phyloP scores from a whole-genome alignment of 35 echinoderm and acorn worm genomes.

The Apostichopus japonicus region DNA sequence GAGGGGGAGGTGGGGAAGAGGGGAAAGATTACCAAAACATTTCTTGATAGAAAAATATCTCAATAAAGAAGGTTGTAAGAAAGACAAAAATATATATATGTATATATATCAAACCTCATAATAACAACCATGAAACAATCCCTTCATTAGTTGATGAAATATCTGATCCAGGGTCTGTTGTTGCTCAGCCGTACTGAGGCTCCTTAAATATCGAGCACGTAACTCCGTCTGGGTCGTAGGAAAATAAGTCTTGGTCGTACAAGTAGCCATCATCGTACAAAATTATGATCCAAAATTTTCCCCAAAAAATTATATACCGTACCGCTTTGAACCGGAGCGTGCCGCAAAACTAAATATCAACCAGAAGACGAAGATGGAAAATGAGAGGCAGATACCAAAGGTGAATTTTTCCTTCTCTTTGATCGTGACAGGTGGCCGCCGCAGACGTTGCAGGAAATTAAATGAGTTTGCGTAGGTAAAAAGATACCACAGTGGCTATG shows the following conservation, averaged over 20 bases:
- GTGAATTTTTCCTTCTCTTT: not conserved
- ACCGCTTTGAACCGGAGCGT: not conserved
- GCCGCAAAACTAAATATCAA: not conserved
- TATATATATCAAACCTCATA: constrained; percentile 73
- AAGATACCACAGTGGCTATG: not conserved
- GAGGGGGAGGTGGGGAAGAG: not conserved
- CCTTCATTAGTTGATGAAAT: constrained; percentile 69
- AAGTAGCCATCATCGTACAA: constrained; percentile 13
- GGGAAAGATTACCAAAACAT: not conserved
- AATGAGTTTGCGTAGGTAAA: not conserved
- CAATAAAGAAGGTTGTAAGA: not conserved
- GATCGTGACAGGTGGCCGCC: not conserved
- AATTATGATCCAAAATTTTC: not conserved
- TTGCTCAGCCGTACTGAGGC: constrained; percentile 51
- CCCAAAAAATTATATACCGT: not conserved
- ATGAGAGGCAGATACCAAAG: not conserved
- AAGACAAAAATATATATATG: not conserved
- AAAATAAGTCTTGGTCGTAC: constrained; percentile 29
- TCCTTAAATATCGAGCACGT: constrained; percentile 34
- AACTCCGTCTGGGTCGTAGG: constrained; percentile 64
- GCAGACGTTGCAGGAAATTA: not conserved
- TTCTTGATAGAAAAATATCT: not conserved
- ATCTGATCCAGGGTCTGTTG: constrained; percentile 84
- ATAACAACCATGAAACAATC: constrained; percentile 78
- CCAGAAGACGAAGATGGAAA: not conserved